Percentiles rank a stretch among this genome's conserved stretches.
Conservation (phyloP, 2,113 vertebrate genomes). For the Triplophysa tibetana region DNA sequence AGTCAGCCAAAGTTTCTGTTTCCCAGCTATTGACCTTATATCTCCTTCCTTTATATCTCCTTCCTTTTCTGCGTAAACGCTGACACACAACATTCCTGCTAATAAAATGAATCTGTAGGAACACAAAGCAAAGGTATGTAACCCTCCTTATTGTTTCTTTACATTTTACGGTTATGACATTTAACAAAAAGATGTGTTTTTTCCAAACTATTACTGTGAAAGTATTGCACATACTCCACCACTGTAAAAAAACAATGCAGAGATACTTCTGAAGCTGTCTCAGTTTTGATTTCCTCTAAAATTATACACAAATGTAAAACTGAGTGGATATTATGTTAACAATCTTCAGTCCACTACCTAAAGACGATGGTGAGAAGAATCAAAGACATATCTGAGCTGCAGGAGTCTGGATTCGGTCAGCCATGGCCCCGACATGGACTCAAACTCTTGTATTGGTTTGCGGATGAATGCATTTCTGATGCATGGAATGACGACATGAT, state of each 20-base stretch:
- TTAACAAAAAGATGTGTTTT: not conserved
- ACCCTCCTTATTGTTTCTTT: not conserved
- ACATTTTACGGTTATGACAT: not conserved
- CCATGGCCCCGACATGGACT: constrained; percentile 38
- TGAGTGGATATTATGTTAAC: too few relatives aligned
- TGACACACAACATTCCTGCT: not conserved
- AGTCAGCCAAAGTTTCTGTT: not conserved
- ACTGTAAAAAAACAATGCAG: too few relatives aligned
- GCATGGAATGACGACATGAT: not conserved
- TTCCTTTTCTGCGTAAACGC: not conserved
- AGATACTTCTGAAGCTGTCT: too few relatives aligned
- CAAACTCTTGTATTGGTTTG: constrained; percentile 44
- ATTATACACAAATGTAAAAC: too few relatives aligned
- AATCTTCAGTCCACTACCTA: not conserved
- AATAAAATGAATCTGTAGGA: not conserved
- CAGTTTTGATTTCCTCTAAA: too few relatives aligned
- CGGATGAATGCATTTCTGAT: not conserved
- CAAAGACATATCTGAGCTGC: not conserved
- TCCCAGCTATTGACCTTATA: not conserved
- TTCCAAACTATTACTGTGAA: not conserved
- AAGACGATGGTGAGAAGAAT: constrained; percentile 19
- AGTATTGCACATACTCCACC: too few relatives aligned
- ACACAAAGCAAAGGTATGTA: not conserved
- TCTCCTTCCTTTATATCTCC: not conserved
- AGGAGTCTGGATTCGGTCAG: constrained; percentile 7